Evolutionary conservation across 2,797 vertebrate species (phyloP).

Genomic region (Anniella stebbinsi): DNA sequence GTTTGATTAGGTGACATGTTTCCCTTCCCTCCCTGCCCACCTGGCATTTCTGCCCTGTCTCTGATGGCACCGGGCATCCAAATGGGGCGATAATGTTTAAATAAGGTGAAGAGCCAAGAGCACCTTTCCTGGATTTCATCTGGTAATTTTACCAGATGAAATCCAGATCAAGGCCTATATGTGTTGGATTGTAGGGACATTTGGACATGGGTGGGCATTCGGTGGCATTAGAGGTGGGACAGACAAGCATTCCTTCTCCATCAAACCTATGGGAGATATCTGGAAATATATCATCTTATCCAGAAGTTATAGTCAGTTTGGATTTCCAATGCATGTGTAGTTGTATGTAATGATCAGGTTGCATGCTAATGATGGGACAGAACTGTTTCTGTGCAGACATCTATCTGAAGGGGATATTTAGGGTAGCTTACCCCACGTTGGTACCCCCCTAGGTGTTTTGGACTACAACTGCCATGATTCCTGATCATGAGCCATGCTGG

Average conservation of each 20-base stretch:
- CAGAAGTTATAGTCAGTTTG: too few relatives aligned
- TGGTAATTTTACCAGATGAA: too few relatives aligned
- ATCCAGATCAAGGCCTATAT: neutral
- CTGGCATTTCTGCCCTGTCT: neutral
- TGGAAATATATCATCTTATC: too few relatives aligned
- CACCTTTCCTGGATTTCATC: neutral
- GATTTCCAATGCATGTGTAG: too few relatives aligned
- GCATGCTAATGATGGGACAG: too few relatives aligned
- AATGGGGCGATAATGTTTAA: neutral
- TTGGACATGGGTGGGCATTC: too few relatives aligned
- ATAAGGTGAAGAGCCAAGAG: neutral
- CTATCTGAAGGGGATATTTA: too few relatives aligned
- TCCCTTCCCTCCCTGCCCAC: neutral
- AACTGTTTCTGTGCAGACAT: too few relatives aligned
- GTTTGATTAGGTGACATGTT: neutral
- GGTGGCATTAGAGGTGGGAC: neutral
- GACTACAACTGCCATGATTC: neutral
- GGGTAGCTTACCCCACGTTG: too few relatives aligned
- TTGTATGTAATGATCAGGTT: too few relatives aligned
- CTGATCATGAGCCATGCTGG: neutral
- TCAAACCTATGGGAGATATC: too few relatives aligned
- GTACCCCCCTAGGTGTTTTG: neutral
- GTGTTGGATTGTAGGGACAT: neutral
- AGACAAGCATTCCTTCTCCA: neutral
- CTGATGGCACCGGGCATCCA: neutral